Conservation (phyloP, 2,113 vertebrate species). For the Chunga burmeisteri region DNA sequence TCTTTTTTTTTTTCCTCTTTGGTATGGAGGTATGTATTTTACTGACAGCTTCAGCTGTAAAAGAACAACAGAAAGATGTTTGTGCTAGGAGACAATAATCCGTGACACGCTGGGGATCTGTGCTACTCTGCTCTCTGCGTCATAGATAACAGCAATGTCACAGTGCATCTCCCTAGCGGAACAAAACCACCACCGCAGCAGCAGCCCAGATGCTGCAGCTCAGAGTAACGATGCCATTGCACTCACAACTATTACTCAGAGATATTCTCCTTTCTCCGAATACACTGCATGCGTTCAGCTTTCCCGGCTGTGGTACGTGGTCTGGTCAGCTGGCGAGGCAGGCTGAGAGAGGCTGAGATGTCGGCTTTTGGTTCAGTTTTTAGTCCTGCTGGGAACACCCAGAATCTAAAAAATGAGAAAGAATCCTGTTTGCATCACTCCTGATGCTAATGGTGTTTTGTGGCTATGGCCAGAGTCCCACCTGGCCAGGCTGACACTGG, state of each 20-base stretch:
- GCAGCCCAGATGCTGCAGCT: not conserved
- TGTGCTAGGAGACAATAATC: conserved; percentile 8
- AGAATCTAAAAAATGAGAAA: not conserved
- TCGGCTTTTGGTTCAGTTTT: not conserved
- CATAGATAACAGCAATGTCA: conserved; percentile 1
- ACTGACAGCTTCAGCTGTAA: conserved; percentile 15
- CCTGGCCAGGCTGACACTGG: not conserved
- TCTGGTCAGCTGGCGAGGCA: not conserved
- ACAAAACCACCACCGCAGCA: not conserved
- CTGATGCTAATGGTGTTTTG: not conserved
- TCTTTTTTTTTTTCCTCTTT: not conserved
- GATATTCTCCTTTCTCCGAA: not conserved
- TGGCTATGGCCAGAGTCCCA: not conserved
- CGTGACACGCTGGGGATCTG: not conserved
- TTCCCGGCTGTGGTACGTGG: not conserved
- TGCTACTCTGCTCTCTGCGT: not conserved
- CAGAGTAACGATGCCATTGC: not conserved
- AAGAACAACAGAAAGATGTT: conserved; percentile 26
- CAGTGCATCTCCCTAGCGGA: not conserved
- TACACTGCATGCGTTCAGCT: not conserved
- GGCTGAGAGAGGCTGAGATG: not conserved
- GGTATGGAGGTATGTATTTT: not conserved
- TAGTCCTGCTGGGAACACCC: not conserved
- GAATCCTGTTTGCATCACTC: not conserved
- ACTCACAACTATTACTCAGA: not conserved